Evolutionary conservation across 1,140 invertebrate genomes (phyloP).

Genomic region (Drosophila pruinosa): DNA sequence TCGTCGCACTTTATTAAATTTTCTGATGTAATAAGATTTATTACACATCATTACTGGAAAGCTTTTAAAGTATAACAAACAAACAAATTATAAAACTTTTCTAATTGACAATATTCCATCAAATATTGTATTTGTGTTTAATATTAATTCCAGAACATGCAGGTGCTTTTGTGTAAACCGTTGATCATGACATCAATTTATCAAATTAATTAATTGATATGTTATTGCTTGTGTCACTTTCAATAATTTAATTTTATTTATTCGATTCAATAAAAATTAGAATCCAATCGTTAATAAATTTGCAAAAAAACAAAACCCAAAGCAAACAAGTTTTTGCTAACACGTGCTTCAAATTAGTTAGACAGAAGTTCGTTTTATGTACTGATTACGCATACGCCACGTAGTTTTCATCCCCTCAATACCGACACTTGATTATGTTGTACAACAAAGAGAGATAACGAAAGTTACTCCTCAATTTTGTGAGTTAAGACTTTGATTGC

Average conservation of each 20-base stretch:
- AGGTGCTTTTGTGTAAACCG: neutral
- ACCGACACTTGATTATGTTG: slow-evolving; percentile 11
- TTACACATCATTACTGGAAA: neutral
- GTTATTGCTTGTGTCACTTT: neutral
- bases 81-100: neutral
- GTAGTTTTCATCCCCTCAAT: slow-evolving; percentile 11
- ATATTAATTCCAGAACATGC: neutral
- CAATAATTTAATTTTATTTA: neutral
- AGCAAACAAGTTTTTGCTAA: slow-evolving; percentile 15
- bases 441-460: slow-evolving; percentile 10
- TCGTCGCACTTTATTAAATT: too few species aligned
- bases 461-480: slow-evolving; percentile 32
- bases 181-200: neutral
- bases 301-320: neutral
- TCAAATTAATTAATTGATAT: neutral
- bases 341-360: slow-evolving; percentile 68
- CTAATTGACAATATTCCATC: neutral
- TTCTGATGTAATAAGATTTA: too few species aligned
- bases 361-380: slow-evolving; percentile 33
- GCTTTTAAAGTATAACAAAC: neutral
- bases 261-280: slow-evolving; percentile 35
- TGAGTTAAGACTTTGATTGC: slow-evolving; percentile 45
- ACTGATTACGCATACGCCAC: slow-evolving; percentile 62
- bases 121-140: neutral
- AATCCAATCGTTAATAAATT: slow-evolving; percentile 47